Conservation (phyloP, 2,113 vertebrate genomes). For the Andinoacara biseriatus region DNA sequence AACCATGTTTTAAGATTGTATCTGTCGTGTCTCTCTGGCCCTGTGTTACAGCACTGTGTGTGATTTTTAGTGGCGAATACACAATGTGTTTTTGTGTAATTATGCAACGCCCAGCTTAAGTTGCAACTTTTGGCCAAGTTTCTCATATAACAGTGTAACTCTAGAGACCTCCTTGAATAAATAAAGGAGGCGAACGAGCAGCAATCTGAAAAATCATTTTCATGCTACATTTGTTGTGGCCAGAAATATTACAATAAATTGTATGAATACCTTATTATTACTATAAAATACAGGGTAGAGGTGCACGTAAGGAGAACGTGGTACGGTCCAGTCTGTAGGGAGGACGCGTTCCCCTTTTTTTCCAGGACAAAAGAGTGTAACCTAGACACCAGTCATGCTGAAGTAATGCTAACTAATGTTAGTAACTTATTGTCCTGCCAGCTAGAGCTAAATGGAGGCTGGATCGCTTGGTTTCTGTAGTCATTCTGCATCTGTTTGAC, state of each 20-base stretch:
- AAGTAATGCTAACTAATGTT: no score
- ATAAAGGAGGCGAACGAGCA: neutral
- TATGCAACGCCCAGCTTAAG: neutral
- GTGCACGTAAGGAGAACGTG: neutral
- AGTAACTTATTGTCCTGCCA: no score
- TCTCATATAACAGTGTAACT: neutral
- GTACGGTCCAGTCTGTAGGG: no score
- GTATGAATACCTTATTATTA: no score
- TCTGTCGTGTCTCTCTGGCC: neutral
- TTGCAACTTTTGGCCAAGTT: neutral
- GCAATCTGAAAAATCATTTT: neutral
- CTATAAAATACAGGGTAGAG: neutral
- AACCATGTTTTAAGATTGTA: neutral
- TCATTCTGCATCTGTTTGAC: no score
- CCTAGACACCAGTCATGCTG: no score
- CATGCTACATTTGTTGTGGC: neutral
- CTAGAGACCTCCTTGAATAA: neutral
- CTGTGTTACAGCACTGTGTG: rapidly evolving
- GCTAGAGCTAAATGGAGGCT: no score
- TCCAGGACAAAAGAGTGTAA: no score
- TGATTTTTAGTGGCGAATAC: neutral
- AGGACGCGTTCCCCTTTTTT: no score
- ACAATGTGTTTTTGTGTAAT: neutral
- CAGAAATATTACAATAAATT: neutral
- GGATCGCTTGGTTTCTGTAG: no score